Base-by-base conservation (phyloP, 2,888 invertebrate genomes). In the Megalurothrips usitatus region DNA sequence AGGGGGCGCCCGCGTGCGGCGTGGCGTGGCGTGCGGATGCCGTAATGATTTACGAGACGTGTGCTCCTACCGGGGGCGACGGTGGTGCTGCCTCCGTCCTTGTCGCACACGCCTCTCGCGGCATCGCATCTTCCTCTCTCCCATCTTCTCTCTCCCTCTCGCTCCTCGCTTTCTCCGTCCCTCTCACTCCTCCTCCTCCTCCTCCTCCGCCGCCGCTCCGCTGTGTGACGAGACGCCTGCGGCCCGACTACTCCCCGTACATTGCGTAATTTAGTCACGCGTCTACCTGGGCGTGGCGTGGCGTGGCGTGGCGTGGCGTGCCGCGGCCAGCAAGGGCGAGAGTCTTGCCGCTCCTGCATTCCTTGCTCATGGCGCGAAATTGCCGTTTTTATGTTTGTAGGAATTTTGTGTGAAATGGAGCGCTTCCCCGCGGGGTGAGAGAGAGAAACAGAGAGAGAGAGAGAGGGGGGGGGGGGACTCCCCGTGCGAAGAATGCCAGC, bases 361-460 rank as follows among this genome's bases (percentile, higher is more conserved):
- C 68, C 68, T 75, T 75, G 68, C 68, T 75, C 68, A 75, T 75
- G 68, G 68, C 68, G 68, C 68, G 68, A 75, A 75, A 75, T 75
- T 75, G 68, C 68, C 68, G 68, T 75, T 75, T 75, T 75, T 75
- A 75, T 75, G 68, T 75, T 75, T 75, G 68, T 26, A 12, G 68
- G 68, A 75, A 75, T 75, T 75, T 75, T 26, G 68, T 75, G 68
- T 75, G 68, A 23, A 75, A 75, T 26, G 68, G 68, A 19, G 58
- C 58, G 58, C 58, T 17, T 2, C 34, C 34, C 6, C 34, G 34
- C 17, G 52, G 52, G 52, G 52, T 8, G 17, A 14, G 52, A 52
- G 52, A 17, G 1, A 1, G 52, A 14, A 17, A 17, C 8, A 14
- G 49, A 11, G 14, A 14, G 49, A 14, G 49, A 17, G 52, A 17